Base-by-base conservation (phyloP, 2,888 invertebrate species). In the Chalcis sispes region DNA sequence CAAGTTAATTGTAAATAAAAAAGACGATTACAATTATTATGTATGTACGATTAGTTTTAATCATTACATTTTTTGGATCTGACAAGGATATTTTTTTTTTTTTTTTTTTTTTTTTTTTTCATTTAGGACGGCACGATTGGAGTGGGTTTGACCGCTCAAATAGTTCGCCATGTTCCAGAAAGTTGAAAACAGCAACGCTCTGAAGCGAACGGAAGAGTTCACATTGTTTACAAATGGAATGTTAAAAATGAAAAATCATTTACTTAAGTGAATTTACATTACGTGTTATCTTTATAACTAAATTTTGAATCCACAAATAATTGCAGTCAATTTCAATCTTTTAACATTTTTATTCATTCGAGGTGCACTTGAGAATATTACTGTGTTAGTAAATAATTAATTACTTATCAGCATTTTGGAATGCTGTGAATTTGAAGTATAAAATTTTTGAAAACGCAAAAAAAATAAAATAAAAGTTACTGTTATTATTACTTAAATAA, bases 361-460 rank as follows among this genome's bases (percentile, higher is more conserved):
- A 65, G 29, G 29, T 1, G 2, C 36, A 13, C 23, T 66, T 1
- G 32, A 29, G 4, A 20, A 50, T 32, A 40, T 66, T 13, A 0
- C 10, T 4, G 59, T n/a, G n/a, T n/a, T n/a, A n/a, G n/a, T n/a
- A 73, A 52, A 42, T 52, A 0, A 18, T 73, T n/a, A 58, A 66
- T 66, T 73, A 73, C 18, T 1, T 56, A 23, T 23, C 61, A 18
- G 42, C 32, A n/a, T 66, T 50, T 18, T 73, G 73, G 73, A 73
- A 73, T 66, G 50, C 59, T 13, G 66, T 73, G 0, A 73, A 73
- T 59, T 61, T 73, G 15, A 73, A 66, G 20, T 73, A 59, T 23
- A 40, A 27, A 3, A 27, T 13, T 25, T 13, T 73, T 23, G 1
- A 15, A 36, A 29, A 10, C 7, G 66, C 73, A 2, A n/a, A 52